These are phyloP conservation scores for Elysia crispata DNA, from an alignment of 2,888 invertebrate species.

Conservation along the genomic window DNA sequence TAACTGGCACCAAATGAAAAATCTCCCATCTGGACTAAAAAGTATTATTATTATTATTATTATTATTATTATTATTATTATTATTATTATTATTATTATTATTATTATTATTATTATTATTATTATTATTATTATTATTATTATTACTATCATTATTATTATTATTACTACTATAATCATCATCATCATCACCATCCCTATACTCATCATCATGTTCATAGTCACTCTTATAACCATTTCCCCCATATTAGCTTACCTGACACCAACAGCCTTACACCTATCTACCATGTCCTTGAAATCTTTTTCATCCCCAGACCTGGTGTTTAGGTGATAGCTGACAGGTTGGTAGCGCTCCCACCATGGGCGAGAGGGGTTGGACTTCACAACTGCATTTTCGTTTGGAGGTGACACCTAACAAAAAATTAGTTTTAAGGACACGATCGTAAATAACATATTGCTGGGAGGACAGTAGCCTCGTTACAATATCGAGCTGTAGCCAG, in stretches of 20 bases:
- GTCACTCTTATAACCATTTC: background rate
- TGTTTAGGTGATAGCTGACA: conserved; percentile 69
- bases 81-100: too few species aligned
- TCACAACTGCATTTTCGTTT: conserved; percentile 64
- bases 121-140: too few species aligned
- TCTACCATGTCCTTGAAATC: conserved; percentile 70
- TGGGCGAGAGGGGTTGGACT: conserved; percentile 60
- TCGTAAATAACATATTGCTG: too few species aligned
- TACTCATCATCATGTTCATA: too few species aligned
- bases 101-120: too few species aligned
- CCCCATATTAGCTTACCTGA: conserved; percentile 60
- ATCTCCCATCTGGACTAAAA: too few species aligned
- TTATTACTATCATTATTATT: background rate
- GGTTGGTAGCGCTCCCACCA: conserved; percentile 75
- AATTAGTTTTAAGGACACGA: background rate
- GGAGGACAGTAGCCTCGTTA: too few species aligned
- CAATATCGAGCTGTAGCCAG: too few species aligned
- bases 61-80: too few species aligned
- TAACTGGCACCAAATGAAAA: too few species aligned
- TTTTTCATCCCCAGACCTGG: conserved; percentile 66
- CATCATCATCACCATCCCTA: too few species aligned
- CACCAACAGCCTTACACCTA: conserved; percentile 70
- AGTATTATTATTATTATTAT: too few species aligned
- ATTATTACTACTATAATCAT: background rate
- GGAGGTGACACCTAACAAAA: conserved; percentile 67